Base-by-base conservation (phyloP, 2,113 vertebrate species). In the Cairina moschata region DNA sequence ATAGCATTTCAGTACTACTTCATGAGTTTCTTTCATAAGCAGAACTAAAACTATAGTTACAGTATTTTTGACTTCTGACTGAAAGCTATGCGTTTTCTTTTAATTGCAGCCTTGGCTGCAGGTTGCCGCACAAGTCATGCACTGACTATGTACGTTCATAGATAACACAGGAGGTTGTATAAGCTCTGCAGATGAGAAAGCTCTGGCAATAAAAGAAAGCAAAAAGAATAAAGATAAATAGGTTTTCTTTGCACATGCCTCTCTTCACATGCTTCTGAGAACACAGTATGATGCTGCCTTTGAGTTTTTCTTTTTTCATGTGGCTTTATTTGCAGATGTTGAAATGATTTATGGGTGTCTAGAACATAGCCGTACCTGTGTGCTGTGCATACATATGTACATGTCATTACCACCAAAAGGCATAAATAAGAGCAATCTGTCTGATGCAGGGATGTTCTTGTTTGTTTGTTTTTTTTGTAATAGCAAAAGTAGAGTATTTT, bases 271-370 rank as follows among this genome's bases (percentile, higher is more conserved):
- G 18, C 38, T 58, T 23, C 22, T 48, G 20, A 21, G 52, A 55
- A 10, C 40, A 28, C 11, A 58, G 34, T 87, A 28, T 0, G 13
- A 29, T 44, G 58, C 32, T 95, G n/a, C 55, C 46, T 93, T 88
- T 85, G 29, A 88, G 63, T 86, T 71, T 80, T 69, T 38, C n/a
- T 18, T 90, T 75, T 69, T 56, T 72, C 46, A n/a, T 65, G 26
- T 60, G 38, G 20, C 54, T 89, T 83, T 20, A 9, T 65, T 76
- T 4, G 4, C 17, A 72, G 46, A 1, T 67, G 36, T 77, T 84
- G n/a, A 36, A 50, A 69, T 50, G 40, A 38, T 81, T 38, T 1
- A 7, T 34, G 52, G 10, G 22, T 84, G 2, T 55, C 50, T 79
- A 32, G 60, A 67, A 83, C 83, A 28, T 54, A 65, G 62, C 22